Evolutionary conservation across 2,888 invertebrate genomes (phyloP).

Genomic region (Cheilosia scutellata): DNA sequence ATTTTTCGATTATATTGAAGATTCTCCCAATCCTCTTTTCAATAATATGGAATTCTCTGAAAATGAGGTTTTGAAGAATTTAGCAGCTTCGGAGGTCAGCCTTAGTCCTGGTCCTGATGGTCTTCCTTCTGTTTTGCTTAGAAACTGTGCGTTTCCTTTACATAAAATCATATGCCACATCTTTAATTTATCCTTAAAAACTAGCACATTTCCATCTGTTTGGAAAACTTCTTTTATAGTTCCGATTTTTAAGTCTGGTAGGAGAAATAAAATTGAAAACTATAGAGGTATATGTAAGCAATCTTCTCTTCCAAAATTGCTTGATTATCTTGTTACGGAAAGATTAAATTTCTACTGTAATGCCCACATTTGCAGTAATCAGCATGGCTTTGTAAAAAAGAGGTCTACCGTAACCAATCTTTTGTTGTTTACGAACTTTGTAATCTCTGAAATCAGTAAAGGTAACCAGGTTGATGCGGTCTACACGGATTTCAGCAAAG

Average conservation of each 20-base stretch:
- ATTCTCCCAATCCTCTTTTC: too few relatives aligned
- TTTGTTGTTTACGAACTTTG: neutral
- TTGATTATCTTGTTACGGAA: neutral
- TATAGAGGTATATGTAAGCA: neutral
- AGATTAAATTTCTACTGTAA: neutral
- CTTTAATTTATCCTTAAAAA: slow-evolving; percentile 7
- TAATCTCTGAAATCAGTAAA: neutral
- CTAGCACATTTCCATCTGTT: neutral
- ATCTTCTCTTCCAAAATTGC: neutral
- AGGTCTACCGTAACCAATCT: neutral
- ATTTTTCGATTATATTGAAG: too few relatives aligned
- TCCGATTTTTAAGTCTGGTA: neutral
- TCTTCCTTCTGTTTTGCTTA: neutral
- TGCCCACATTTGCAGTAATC: neutral
- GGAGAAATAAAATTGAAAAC: neutral
- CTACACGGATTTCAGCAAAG: too few relatives aligned
- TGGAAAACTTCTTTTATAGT: neutral
- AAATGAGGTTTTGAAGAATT: too few relatives aligned
- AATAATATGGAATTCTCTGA: too few relatives aligned
- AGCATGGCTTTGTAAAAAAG: neutral
- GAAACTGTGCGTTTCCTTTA: neutral
- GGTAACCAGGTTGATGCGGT: neutral
- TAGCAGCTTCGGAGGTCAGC: neutral
- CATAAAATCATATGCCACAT: neutral
- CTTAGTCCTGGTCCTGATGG: neutral